A percentile compares a stretch with the other conserved stretches of the same genome.
Evolutionary conservation across 2,113 vertebrate genomes (phyloP).

Genomic region (Osmerus mordax): DNA sequence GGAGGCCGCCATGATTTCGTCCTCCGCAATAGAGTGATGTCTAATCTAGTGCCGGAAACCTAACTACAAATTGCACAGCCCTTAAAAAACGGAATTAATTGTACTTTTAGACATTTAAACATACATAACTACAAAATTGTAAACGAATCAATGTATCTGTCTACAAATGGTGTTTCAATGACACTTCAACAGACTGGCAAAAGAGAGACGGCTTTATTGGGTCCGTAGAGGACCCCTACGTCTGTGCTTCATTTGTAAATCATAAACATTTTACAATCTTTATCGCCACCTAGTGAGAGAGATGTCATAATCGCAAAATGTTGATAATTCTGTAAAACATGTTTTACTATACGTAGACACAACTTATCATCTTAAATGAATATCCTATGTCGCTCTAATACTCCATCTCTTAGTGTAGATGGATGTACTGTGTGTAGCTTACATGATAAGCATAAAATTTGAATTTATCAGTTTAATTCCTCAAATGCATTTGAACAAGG

Average conservation of each 20-base stretch:
- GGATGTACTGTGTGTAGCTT: too few species aligned
- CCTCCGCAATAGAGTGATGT: slow-evolving; percentile 42
- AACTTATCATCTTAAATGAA: background rate
- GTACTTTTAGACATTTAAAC: background rate
- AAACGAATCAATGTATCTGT: background rate
- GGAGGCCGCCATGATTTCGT: slow-evolving; percentile 75
- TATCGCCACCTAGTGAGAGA: slow-evolving; percentile 33
- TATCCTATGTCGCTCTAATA: too few species aligned
- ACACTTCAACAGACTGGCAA: slow-evolving; percentile 5
- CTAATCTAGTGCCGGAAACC: slow-evolving; percentile 42
- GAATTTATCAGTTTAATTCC: too few species aligned
- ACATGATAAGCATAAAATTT: too few species aligned
- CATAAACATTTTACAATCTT: background rate
- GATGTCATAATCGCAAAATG: background rate
- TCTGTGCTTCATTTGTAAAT: background rate
- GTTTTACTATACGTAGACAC: background rate
- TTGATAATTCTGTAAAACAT: background rate
- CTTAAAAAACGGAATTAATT: background rate
- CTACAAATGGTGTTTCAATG: accelerated
- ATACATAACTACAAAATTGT: background rate
- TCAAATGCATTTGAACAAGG: too few species aligned
- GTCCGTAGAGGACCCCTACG: slow-evolving; percentile 12
- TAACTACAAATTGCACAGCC: accelerated
- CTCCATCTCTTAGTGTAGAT: too few species aligned
- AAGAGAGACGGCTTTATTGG: background rate